Evolutionary conservation across 2,113 vertebrate species (phyloP), one percentile per base, ranked within the genome.

Genomic region (Noturus placidus): DNA sequence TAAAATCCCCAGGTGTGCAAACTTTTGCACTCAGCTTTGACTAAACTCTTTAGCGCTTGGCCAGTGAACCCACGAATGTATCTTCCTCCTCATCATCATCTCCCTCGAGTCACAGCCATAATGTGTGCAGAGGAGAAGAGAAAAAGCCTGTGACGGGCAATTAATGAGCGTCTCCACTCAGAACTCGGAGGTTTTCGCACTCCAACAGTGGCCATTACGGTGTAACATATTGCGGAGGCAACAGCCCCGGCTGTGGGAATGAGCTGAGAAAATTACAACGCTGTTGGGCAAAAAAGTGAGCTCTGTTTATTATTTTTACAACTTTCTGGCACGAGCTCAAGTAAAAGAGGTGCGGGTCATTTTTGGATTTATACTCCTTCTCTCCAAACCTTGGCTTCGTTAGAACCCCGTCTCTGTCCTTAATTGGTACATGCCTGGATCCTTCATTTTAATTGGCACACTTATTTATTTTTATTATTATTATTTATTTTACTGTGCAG

Each of bases 211-310:
- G 83, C 91, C 92, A 91, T 93, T 93, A 93, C 90, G 88, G 89
- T 88, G 90, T 91, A 90, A 91, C 92, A 91, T 92, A 92, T 91
- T 89, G 89, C 87, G 35, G 52, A 91, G 85, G 88, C 79, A 88
- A 87, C 84, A 89, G 85, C 89, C 85, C 78, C 67, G 80, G 85
- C 85, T 86, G 83, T 87, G 50, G 76, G 87, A 67, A 88, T 87
- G 92, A 91, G 88, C 82, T 72, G 52, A 25, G 42, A 87, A 90
- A 93, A 93, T 94, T 92, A 92, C 90, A 82, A 61, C 33, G 78
- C 81, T 87, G 88, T 91, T 87, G 35, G 78, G 88, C 88, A 89
- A 76, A 88, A 72, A 57, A 35, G 38, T 74, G 19, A 69, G 70
- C 79, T 52, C 50, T 76, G 52, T 65, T 84, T 50, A 74, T 86